These are phyloP conservation scores for Pitta sordida DNA, from an alignment of 2,113 vertebrate genomes.

Conservation along the genomic window DNA sequence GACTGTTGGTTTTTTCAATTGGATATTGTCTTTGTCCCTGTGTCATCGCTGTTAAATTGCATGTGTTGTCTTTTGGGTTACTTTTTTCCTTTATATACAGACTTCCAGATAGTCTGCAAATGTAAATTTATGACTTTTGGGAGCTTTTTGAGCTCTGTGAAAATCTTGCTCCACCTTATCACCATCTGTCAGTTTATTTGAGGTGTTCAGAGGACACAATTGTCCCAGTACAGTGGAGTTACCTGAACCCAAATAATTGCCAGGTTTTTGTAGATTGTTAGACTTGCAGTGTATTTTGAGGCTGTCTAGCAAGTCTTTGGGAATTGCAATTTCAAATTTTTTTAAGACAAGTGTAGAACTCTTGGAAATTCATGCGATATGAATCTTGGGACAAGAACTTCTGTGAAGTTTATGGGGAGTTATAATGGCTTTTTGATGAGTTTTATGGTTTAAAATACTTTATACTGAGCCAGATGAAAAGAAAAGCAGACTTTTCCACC, in stretches of 20 bases:
- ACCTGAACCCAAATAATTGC: neutral
- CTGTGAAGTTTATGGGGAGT: neutral
- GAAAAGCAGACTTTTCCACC: neutral
- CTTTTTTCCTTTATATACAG: neutral
- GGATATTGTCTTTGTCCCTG: neutral
- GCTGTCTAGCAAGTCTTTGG: neutral
- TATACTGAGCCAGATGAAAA: neutral
- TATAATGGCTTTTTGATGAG: neutral
- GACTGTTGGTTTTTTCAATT: neutral
- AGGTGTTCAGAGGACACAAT: neutral
- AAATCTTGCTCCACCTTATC: neutral
- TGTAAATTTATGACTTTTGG: neutral
- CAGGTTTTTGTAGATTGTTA: neutral
- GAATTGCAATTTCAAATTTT: neutral
- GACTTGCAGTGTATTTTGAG: neutral
- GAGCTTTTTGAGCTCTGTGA: neutral
- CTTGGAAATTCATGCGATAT: neutral
- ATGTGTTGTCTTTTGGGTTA: neutral
- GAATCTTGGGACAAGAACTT: neutral
- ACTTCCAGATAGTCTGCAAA: neutral
- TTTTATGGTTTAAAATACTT: neutral
- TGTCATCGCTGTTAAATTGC: neutral
- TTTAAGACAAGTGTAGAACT: neutral
- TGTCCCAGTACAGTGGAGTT: neutral
- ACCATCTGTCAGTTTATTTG: neutral